phyloP scores from a whole-genome alignment of 2,888 invertebrate genomes.

The Didymodactylos carnosus region DNA sequence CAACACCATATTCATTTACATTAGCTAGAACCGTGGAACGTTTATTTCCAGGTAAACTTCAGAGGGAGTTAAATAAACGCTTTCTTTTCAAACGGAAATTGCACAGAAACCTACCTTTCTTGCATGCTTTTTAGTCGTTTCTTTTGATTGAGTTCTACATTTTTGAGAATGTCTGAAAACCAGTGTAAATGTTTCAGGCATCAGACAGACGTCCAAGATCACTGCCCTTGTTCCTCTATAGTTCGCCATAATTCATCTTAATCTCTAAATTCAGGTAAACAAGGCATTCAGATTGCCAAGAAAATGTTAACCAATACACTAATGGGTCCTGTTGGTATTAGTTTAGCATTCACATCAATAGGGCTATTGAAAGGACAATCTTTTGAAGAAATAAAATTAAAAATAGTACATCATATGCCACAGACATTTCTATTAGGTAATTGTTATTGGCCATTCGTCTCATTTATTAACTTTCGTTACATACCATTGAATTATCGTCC shows the following conservation, averaged over 20 bases:
- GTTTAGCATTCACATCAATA: not conserved
- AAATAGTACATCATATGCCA: not conserved
- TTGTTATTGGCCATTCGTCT: not conserved
- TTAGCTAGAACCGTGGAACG: not conserved
- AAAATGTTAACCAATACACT: not conserved
- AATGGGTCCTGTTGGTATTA: not conserved
- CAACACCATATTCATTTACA: not conserved
- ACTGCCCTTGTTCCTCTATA: no score
- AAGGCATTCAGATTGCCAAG: not conserved
- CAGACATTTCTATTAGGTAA: not conserved
- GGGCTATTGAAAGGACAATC: not conserved
- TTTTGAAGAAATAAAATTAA: not conserved
- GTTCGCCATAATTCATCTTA: no score
- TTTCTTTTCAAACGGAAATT: no score
- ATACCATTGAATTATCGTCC: not conserved
- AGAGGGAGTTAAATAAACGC: no score
- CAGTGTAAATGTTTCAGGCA: no score
- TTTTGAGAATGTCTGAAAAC: no score
- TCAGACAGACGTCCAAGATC: no score
- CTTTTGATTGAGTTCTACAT: no score
- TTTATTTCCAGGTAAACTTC: not conserved
- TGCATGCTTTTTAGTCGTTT: no score
- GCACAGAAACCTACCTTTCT: no score
- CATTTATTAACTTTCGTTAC: not conserved
- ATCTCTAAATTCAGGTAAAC: not conserved